These are phyloP conservation scores for Tringa solitaria DNA, from an alignment of 2,113 vertebrate species.

Conservation along the genomic window DNA sequence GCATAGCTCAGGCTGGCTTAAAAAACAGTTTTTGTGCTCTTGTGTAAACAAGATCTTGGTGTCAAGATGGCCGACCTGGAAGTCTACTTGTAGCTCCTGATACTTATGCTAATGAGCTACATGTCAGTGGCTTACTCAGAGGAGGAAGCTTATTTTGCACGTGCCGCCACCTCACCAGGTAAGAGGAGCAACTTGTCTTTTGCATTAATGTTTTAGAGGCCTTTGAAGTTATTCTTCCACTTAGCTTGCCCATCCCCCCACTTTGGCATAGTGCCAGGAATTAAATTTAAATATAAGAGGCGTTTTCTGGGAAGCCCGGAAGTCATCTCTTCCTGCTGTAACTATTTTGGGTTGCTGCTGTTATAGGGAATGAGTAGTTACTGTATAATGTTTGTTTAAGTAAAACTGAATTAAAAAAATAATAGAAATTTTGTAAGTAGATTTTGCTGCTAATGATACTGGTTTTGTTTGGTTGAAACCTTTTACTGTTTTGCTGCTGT, in stretches of 20 bases:
- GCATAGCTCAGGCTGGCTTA: constrained; percentile 6
- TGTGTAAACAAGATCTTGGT: constrained; percentile 44
- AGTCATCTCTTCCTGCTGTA: neutral
- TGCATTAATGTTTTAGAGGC: neutral
- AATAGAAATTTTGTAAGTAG: neutral
- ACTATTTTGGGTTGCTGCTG: neutral
- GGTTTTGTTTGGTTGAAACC: neutral
- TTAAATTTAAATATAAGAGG: neutral
- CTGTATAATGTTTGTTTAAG: neutral
- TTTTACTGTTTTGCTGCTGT: neutral
- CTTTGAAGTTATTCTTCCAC: neutral
- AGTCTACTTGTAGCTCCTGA: constrained; percentile 61
- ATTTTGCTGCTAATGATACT: neutral
- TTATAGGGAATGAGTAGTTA: neutral
- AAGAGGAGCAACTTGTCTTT: constrained; percentile 60
- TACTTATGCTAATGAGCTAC: constrained; percentile 27
- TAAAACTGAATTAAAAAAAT: neutral
- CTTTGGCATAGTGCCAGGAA: neutral
- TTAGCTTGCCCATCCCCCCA: neutral
- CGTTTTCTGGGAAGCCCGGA: constrained; percentile 11
- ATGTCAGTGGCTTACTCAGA: constrained; percentile 55
- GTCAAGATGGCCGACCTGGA: constrained; percentile 73
- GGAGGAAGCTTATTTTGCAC: constrained; percentile 67
- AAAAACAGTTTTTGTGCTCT: constrained; percentile 10
- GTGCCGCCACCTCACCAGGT: constrained; percentile 65